Evolutionary conservation across 2,113 vertebrate genomes (phyloP), one percentile per base, ranked within the genome.

Genomic region (Myodes glareolus): DNA sequence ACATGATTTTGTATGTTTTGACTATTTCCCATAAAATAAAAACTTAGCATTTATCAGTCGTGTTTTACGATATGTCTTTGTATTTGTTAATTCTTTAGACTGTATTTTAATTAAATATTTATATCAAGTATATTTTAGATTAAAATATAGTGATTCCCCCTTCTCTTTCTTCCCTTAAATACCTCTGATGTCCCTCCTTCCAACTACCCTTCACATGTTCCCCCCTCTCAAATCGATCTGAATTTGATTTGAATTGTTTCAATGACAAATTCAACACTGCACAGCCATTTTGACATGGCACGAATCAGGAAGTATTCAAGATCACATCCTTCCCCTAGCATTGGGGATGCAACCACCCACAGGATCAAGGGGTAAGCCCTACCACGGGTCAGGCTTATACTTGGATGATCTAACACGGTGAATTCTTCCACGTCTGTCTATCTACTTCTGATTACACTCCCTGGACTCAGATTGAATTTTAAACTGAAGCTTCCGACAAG

Each of bases 331-430:
- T 78, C 52, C 81, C 23, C n/a, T 1, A 23, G 5, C 10, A 0
- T 17, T 65, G 23, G 27, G 58, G 75, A 29, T 17, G 42, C 2
- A 23, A 17, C 3, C 25, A 52, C 14, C 7, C 17, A n/a, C 3
- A 47, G 0, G 19, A 5, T 21, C 36, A 7, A 65, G 29, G n/a
- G 29, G 29, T 52, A 73, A 68, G 23, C 23, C 3, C 5, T 3
- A 42, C 0, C 1, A 8, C 9, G 11, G 12, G 55, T 6, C 29
- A 31, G n/a, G 17, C 5, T 81, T 39, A 31, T 0, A 7, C 36
- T 55, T 36, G 17, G 8, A 8, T 19, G 23, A 3, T 36, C 19
- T 39, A 85, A 42, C 27, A 76, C 61, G 67, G 70, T 89, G 36
- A 33, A 25, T 39, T 65, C 23, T 73, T 14, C 29, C 36, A 29